Evolutionary conservation across 2,888 invertebrate species (phyloP), one percentile per base, ranked within the genome.

Genomic region (Ennomos quercinarius): DNA sequence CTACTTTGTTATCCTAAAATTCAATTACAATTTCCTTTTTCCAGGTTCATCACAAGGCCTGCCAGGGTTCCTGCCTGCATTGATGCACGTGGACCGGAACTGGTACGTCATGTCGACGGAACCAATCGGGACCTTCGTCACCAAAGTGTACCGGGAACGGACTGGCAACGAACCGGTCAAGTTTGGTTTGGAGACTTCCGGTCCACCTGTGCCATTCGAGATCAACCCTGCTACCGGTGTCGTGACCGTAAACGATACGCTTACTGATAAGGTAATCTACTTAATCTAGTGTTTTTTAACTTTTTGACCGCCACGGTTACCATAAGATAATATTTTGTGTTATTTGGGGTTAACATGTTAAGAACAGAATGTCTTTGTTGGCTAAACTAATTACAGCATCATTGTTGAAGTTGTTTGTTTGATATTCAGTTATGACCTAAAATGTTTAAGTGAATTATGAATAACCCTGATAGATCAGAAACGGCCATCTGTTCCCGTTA

Each of bases 241-340:
- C 6, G 96, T 98, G 51, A 95, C 94, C 72, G 94, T 97, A 48
- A 97, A 97, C 75, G 95, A 97, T 76, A 95, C 96, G 0, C 92
- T 98, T 37, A 84, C 86, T 72, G 96, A 96, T 78, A 94, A 95
- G 93, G 97, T 97, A 91, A 94, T 35, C 11, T 9, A 42, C 9
- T 11, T 44, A 8, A 6, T 8, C 17, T 2, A 2, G 42, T 17
- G 17, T 45, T 11, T n/a, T 52, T 40, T 56, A 9, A 4, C 34
- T 27, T 12, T 37, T 42, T 45, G 12, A 9, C 11, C 12, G 35
- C 46, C 50, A n/a, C n/a, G n/a, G n/a, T 17, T 17, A 5, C 0
- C 27, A 27, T 27, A 27, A 0, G 27, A 27, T 27, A 27, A 27
- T 5, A 27, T 27, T 27, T 27, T 27, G 3, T 27, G 3, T 27